Evolutionary conservation across 2,797 vertebrate species (phyloP).

Genomic region (Phataginus tetradactyla): DNA sequence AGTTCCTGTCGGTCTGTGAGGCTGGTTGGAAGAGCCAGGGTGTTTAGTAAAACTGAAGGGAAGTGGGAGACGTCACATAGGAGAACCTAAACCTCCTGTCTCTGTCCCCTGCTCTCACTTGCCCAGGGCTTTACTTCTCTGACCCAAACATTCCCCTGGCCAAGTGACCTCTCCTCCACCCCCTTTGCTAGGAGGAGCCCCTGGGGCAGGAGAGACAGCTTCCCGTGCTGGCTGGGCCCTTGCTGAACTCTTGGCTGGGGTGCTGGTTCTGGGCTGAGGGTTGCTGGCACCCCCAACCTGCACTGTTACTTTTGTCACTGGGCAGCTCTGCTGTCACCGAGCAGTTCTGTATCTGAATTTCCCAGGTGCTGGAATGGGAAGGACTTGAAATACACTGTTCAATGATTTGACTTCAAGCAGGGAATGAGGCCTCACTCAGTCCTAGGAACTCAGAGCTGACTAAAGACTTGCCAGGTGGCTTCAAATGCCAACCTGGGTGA

Average conservation of each 20-base stretch:
- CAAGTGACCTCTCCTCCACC: not conserved
- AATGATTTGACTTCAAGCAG: not conserved
- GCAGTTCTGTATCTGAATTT: not conserved
- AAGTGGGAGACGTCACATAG: not conserved
- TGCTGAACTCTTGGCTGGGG: not conserved
- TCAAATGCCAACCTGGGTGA: not conserved
- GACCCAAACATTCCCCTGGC: not conserved
- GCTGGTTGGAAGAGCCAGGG: not conserved
- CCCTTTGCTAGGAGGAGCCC: not conserved
- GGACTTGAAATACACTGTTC: not conserved
- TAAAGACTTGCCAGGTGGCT: not conserved
- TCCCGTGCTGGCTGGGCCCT: not conserved
- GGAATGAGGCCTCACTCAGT: not conserved
- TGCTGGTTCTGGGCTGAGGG: not conserved
- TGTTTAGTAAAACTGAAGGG: not conserved
- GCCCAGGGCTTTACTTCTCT: not conserved
- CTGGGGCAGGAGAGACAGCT: not conserved
- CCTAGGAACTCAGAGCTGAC: not conserved
- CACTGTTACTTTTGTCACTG: not conserved
- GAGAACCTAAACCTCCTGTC: not conserved
- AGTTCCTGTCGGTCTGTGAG: conserved; percentile 32
- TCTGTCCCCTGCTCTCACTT: not conserved
- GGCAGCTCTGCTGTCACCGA: not conserved
- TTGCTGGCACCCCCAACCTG: not conserved
- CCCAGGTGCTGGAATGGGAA: not conserved